Evolutionary conservation across 2,113 vertebrate species (phyloP).

Genomic region (Burhinus bistriatus): DNA sequence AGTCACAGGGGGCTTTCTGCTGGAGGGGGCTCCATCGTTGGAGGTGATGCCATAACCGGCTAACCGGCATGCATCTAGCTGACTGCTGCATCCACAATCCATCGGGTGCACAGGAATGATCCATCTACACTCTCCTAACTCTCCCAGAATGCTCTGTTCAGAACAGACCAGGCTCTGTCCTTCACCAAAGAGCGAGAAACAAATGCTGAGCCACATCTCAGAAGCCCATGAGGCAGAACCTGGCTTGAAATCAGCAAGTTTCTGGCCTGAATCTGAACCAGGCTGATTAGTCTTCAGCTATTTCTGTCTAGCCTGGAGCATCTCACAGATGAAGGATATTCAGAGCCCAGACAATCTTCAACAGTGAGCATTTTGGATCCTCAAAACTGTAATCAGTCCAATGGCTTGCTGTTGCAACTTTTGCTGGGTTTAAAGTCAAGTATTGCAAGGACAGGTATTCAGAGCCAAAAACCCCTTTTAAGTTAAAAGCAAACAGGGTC

Average conservation of each 20-base stretch:
- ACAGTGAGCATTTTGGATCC: neutral
- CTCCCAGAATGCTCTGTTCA: neutral
- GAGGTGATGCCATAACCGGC: accelerated
- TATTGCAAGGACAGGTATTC: neutral
- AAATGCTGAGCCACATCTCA: neutral
- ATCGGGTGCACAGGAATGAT: neutral
- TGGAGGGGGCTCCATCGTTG: neutral
- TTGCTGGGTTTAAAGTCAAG: slow-evolving; percentile 16
- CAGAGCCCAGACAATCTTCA: slow-evolving; percentile 11
- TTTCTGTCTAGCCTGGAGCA: slow-evolving; percentile 52
- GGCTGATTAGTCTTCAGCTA: slow-evolving; percentile 49
- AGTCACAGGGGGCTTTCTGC: neutral
- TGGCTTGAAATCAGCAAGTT: slow-evolving; percentile 36
- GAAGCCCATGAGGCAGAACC: neutral
- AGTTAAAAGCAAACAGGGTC: slow-evolving; percentile 2
- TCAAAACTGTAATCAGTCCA: neutral
- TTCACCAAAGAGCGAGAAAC: neutral
- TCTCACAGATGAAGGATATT: slow-evolving; percentile 26
- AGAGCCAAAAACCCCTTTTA: neutral
- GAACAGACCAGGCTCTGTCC: neutral
- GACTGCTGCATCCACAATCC: neutral
- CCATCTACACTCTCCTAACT: neutral
- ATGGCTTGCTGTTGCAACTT: neutral
- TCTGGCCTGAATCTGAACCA: slow-evolving; percentile 38
- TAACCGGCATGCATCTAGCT: neutral